Conservation (phyloP, 2,797 vertebrate genomes). For the Carapus acus region DNA sequence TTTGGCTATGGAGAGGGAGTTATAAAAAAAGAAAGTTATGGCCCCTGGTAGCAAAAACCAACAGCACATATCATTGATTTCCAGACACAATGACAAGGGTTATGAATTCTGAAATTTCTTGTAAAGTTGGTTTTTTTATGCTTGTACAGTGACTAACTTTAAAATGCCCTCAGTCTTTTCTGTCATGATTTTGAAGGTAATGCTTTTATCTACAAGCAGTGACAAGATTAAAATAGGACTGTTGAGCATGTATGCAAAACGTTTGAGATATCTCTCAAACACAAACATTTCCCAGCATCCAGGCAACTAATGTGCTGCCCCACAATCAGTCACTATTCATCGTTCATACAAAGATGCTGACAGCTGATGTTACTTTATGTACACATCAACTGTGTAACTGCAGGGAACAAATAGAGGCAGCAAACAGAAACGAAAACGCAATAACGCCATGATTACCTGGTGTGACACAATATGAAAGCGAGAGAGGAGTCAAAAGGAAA, state of each 20-base stretch:
- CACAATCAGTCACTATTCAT: background rate
- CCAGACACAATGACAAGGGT: no score
- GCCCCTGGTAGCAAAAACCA: background rate
- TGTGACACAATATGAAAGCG: no score
- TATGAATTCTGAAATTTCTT: background rate
- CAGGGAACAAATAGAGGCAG: constrained; percentile 9
- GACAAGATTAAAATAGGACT: background rate
- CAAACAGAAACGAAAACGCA: background rate
- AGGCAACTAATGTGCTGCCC: constrained; percentile 12
- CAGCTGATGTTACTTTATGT: background rate
- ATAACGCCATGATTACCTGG: no score
- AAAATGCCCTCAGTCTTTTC: background rate
- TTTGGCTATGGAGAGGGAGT: background rate
- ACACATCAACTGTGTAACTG: background rate
- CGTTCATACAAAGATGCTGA: constrained; percentile 13
- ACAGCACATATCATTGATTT: background rate
- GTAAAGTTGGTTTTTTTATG: no score
- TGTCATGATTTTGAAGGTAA: background rate
- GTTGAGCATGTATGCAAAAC: background rate
- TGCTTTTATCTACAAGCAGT: background rate
- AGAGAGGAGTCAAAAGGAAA: no score
- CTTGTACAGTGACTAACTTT: background rate
- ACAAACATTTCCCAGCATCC: constrained; percentile 8
- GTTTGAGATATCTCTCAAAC: background rate
- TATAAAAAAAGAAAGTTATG: no score